These are phyloP conservation scores for Poecile montanus DNA, from an alignment of 2,797 vertebrate species.

Conservation along the genomic window DNA sequence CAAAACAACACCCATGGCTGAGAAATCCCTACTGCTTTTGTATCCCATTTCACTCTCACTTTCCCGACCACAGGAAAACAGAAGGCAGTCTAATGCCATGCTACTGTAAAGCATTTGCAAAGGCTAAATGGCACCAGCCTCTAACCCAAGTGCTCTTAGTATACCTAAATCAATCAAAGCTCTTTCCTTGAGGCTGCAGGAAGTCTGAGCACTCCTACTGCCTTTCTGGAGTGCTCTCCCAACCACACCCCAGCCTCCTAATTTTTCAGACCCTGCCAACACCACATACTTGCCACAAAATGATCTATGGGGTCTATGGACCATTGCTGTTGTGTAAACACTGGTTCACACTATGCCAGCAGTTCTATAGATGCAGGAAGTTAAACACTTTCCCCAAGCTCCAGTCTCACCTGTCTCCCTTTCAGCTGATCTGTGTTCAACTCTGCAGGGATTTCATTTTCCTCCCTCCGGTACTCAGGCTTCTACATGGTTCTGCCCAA, in stretches of 20 bases:
- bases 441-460: background rate
- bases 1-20: background rate
- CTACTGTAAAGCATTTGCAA: background rate
- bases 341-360: background rate
- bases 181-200: background rate
- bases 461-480: background rate
- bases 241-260: background rate
- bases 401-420: background rate
- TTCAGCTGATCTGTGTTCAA: background rate
- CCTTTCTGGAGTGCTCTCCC: background rate
- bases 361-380: background rate
- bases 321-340: rapidly evolving
- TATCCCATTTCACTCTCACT: background rate
- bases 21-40: background rate
- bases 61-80: rapidly evolving
- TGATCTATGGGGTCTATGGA: background rate
- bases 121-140: background rate
- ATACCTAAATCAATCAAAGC: background rate
- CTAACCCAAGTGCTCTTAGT: background rate
- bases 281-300: background rate
- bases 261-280: background rate
- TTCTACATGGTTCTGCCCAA: background rate
- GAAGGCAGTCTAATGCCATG: rapidly evolving
- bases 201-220: background rate
- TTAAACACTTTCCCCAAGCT: background rate